Evolutionary conservation across 2,888 invertebrate genomes (phyloP).

Genomic region (Ormyrus labotus): DNA sequence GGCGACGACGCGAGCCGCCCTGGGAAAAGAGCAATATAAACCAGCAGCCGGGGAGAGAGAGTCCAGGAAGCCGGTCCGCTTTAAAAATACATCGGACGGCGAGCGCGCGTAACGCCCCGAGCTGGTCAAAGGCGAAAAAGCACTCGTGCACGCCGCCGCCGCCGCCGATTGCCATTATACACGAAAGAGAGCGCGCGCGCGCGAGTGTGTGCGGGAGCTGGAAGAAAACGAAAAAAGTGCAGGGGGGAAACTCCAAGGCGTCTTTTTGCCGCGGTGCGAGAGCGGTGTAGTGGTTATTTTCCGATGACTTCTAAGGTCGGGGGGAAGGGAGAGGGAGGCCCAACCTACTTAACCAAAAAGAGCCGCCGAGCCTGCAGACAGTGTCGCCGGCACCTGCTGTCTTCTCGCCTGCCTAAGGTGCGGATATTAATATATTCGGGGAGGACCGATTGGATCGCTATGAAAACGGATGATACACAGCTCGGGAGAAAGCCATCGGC

Average conservation of each 20-base stretch:
- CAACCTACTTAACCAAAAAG: constrained; percentile 63
- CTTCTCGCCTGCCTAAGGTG: background rate
- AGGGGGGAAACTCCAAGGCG: background rate
- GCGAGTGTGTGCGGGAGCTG: too few species aligned
- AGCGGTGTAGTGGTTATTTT: constrained; percentile 42
- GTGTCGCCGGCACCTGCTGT: background rate
- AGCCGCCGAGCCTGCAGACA: constrained; percentile 1
- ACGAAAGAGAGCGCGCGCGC: too few species aligned
- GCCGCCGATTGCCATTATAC: background rate
- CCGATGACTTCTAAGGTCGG: constrained; percentile 43
- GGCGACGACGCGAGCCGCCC: too few species aligned
- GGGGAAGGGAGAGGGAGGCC: constrained; percentile 6
- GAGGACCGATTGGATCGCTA: background rate
- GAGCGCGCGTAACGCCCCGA: too few species aligned
- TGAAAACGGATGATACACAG: background rate
- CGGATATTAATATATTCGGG: background rate
- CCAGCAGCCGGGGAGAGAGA: too few species aligned
- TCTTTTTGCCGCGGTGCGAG: background rate
- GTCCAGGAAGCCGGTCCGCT: too few species aligned
- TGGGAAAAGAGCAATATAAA: too few species aligned
- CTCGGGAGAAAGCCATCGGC: background rate
- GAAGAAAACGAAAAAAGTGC: too few species aligned
- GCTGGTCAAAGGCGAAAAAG: too few species aligned
- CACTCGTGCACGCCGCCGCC: too few species aligned
- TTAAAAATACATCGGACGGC: too few species aligned